Conservation (phyloP, 2,113 vertebrate genomes). For the Xenopus tropicalis region UCB_Xtro_10.0 CM004450.2:89280501-89281000, state of each 20-base stretch:
- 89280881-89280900: slow-evolving; percentile 58
- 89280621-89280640: slow-evolving; percentile 98
- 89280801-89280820: slow-evolving; percentile 61
- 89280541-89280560: slow-evolving; percentile 66
- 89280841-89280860: slow-evolving; percentile 60
- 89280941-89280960: slow-evolving; percentile 45
- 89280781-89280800: slow-evolving; percentile 71
- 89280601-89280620: slow-evolving; percentile 80
- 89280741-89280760: slow-evolving; percentile 75
- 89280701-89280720: slow-evolving; percentile 99
- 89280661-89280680: slow-evolving; percentile 90
- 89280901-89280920: slow-evolving; percentile 48
- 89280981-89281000: slow-evolving; percentile 11
- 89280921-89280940: slow-evolving; percentile 61
- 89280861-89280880: slow-evolving; percentile 72
- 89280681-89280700: slow-evolving; percentile 81
- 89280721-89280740: slow-evolving; percentile 86
- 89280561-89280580: slow-evolving; percentile 88
- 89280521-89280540: slow-evolving; percentile 67
- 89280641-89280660: slow-evolving; percentile 91
- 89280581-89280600: slow-evolving; percentile 91
- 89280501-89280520: slow-evolving; percentile 12
- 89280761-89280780: slow-evolving; percentile 90
- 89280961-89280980: slow-evolving; percentile 16
- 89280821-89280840: slow-evolving; percentile 68